phyloP scores from a whole-genome alignment of 1,140 invertebrate species.

The Conus betulinus region DNA sequence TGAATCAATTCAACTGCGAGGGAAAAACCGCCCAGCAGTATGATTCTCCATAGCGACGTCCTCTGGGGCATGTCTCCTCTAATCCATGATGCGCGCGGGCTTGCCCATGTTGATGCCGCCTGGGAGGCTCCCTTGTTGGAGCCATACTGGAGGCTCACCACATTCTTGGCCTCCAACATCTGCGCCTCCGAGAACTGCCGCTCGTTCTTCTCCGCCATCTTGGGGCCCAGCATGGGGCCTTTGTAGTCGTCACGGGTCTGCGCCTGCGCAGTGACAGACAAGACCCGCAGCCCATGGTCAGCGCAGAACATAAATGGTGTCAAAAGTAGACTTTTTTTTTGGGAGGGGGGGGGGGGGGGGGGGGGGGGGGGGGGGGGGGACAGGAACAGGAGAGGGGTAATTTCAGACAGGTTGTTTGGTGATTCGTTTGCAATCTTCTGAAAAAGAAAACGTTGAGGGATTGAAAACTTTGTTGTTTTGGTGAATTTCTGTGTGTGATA shows the following conservation, averaged over 20 bases:
- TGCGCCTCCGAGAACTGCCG: constrained; percentile 93
- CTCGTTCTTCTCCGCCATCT: constrained; percentile 80
- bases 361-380: no score
- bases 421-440: no score
- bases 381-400: no score
- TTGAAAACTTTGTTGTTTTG: no score
- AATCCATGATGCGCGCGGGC: constrained; percentile 71
- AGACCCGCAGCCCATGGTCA: no score
- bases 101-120: constrained; percentile 92
- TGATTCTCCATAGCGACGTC: not conserved
- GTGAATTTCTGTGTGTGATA: no score
- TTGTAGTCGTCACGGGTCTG: constrained; percentile 91
- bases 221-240: constrained; percentile 83
- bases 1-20: not conserved
- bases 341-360: no score
- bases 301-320: no score
- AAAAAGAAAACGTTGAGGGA: no score
- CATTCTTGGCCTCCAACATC: constrained; percentile 86
- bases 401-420: no score
- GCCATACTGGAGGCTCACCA: constrained; percentile 94
- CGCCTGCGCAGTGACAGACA: constrained; percentile 78
- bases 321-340: no score
- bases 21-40: not conserved
- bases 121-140: constrained; percentile 86
- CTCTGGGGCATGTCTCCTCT: constrained; percentile 3